Evolutionary conservation across 1,140 invertebrate genomes (phyloP), one percentile per base, ranked within the genome.

Genomic region (Cydia strobilella): DNA sequence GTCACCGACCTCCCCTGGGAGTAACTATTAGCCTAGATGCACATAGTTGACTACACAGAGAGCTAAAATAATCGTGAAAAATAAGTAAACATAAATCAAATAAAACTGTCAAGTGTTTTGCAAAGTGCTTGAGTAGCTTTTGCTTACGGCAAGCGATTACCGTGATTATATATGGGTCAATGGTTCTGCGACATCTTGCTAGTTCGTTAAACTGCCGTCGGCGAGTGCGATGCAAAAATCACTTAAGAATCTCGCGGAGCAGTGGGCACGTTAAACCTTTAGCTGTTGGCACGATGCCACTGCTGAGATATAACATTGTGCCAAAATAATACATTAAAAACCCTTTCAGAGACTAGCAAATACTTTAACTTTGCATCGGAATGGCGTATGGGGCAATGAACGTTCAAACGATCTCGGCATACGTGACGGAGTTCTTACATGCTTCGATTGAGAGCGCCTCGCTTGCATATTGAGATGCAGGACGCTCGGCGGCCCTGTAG

Each of bases 271-370:
- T 87, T 89, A 88, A 88, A 84, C 83, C 85, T 89, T 89, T 83
- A 85, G 82, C 76, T 73, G 82, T 79, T 91, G 90, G 90, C 88
- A 80, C 75, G 15, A 39, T 73, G 87, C 88, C 90, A 91, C 80
- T 59, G 62, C 73, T 72, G 74, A 80, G 79, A 74, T 83, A 81
- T 86, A 86, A 86, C 84, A 84, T 84, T 84, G 83, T 87, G 86
- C 86, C 85, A 88, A 88, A 89, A 88, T 88, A 90, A 89, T 85
- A 85, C 85, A 89, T 90, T 89, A 86, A 87, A 91, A 87, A 83
- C 79, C 80, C 75, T 86, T 87, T 84, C 74, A 78, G 73, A 79
- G 80, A 84, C 81, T 86, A 86, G 84, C 80, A 78, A 85, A 88
- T 81, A 83, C 74, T 80, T 76, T 79, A 78, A 82, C 75, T 86